Evolutionary conservation across 2,113 vertebrate species (phyloP).

Genomic region (Cathartes aura): DNA sequence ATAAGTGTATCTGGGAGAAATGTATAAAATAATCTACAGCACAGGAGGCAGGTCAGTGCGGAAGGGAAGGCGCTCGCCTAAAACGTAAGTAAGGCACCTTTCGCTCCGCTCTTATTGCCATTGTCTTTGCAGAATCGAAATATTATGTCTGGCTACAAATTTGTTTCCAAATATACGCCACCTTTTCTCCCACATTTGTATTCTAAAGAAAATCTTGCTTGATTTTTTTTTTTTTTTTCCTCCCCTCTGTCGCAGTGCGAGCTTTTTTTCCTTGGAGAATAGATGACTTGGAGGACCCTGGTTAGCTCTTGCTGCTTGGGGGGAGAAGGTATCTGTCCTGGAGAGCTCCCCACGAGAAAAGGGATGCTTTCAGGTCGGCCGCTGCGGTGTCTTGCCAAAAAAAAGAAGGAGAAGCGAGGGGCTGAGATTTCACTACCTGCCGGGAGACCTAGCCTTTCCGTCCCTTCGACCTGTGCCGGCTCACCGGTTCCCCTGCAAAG

Average conservation of each 20-base stretch:
- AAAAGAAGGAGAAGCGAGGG: neutral
- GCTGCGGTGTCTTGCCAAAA: neutral
- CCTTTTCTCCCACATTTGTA: constrained; percentile 45
- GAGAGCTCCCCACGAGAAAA: neutral
- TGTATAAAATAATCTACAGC: constrained; percentile 89
- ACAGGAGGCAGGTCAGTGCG: constrained; percentile 83
- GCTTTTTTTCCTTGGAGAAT: constrained; percentile 49
- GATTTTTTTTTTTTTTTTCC: neutral
- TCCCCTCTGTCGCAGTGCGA: neutral
- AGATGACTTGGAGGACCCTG: neutral
- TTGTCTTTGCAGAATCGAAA: constrained; percentile 45
- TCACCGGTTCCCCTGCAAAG: neutral
- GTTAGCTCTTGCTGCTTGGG: neutral
- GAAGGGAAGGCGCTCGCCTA: constrained; percentile 74
- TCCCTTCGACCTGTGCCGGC: neutral
- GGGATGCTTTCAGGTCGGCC: neutral
- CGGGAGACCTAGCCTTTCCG: neutral
- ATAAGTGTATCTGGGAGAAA: constrained; percentile 95
- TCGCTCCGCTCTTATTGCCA: constrained; percentile 32
- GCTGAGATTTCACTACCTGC: neutral
- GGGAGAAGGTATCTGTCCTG: neutral
- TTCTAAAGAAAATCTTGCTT: constrained; percentile 15
- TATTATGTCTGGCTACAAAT: constrained; percentile 21
- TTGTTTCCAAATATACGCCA: constrained; percentile 19
- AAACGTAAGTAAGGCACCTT: constrained; percentile 86